Conservation (phyloP, 2,888 invertebrate genomes). For the Tipula confusa region DNA sequence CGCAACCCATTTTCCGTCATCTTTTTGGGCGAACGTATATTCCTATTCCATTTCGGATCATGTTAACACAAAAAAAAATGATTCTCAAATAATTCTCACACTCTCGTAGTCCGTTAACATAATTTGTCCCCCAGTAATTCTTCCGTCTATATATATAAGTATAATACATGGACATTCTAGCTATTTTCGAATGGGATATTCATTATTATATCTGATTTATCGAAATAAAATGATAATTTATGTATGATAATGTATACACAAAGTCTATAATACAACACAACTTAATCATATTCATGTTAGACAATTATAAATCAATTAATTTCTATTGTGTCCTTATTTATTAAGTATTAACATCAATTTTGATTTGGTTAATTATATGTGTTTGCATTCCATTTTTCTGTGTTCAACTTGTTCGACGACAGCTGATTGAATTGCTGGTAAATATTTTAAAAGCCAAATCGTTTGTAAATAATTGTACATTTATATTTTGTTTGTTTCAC, state of each 20-base stretch:
- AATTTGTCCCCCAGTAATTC: not conserved
- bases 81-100: no score
- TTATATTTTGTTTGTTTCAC: no score
- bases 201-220: constrained; percentile 12
- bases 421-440: not conserved
- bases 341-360: not conserved
- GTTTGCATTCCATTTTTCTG: not conserved
- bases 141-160: not conserved
- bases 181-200: no score
- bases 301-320: constrained; percentile 25
- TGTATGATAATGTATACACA: not conserved
- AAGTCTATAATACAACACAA: not conserved
- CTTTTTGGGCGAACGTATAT: no score
- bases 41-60: no score
- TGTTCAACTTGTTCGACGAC: not conserved
- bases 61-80: no score
- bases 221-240: constrained; percentile 14
- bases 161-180: no score
- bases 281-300: constrained; percentile 12
- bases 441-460: not conserved
- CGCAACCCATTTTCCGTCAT: no score
- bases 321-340: not conserved
- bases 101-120: not conserved
- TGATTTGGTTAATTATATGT: not conserved
- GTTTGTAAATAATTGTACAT: not conserved